Conservation (phyloP, 2,797 vertebrate genomes). For the Protosalanx chinensis region DNA sequence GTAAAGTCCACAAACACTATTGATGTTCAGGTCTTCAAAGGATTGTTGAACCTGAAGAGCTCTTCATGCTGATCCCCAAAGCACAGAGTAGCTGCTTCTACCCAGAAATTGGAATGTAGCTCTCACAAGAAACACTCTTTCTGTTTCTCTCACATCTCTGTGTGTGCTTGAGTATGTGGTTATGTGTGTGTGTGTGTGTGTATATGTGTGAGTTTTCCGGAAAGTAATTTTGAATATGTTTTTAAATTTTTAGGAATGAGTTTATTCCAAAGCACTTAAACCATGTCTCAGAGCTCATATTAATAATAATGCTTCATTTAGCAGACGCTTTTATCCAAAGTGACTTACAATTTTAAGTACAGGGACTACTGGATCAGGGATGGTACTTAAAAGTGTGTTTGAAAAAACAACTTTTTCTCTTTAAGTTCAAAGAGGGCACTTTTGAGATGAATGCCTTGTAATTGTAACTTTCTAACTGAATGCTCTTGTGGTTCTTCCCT, state of each 20-base stretch:
- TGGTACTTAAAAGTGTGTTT: slow-evolving; percentile 1
- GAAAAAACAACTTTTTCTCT: background rate
- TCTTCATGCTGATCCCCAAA: slow-evolving; percentile 60
- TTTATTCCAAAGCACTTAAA: background rate
- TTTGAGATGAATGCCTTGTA: too few species aligned
- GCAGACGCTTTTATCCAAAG: too few species aligned
- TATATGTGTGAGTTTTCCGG: background rate
- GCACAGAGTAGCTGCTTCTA: slow-evolving; percentile 34
- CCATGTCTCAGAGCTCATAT: background rate
- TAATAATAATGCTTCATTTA: too few species aligned
- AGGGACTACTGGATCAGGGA: background rate
- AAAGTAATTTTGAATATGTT: background rate
- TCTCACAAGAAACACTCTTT: background rate
- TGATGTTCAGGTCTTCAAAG: slow-evolving; percentile 47
- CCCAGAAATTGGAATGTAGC: slow-evolving; percentile 41
- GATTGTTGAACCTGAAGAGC: slow-evolving; percentile 58
- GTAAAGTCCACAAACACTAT: slow-evolving; percentile 50
- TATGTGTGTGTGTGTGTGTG: slow-evolving; percentile 7
- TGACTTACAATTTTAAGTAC: too few species aligned
- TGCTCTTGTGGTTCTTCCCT: too few species aligned
- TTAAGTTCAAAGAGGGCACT: background rate
- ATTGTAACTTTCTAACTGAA: too few species aligned
- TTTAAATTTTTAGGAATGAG: background rate
- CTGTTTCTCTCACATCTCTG: slow-evolving; percentile 18
- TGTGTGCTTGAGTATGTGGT: slow-evolving; percentile 25